Evolutionary conservation across 2,797 vertebrate genomes (phyloP).

Genomic region (Nothura maculosa): DNA sequence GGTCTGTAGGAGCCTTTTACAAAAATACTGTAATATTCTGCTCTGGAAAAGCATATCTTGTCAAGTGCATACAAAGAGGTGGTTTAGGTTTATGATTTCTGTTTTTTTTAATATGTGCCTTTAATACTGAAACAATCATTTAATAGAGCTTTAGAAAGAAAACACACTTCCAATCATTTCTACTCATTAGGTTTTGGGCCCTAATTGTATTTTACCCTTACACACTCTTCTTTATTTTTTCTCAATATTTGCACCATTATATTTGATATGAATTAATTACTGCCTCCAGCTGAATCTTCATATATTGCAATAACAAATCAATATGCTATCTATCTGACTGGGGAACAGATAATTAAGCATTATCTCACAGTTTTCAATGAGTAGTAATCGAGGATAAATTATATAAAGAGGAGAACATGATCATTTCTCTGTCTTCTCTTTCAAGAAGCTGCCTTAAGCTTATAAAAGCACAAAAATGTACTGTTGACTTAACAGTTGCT

Average conservation of each 20-base stretch:
- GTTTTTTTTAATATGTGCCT: not conserved
- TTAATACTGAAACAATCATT: not conserved
- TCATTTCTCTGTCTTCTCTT: not conserved
- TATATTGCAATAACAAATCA: not conserved
- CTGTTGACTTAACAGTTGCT: not conserved
- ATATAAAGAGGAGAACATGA: not conserved
- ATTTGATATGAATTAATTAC: not conserved
- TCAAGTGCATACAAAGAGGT: not conserved
- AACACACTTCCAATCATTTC: not conserved
- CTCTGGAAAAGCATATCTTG: not conserved
- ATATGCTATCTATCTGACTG: not conserved
- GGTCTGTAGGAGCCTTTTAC: not conserved
- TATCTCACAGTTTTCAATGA: not conserved
- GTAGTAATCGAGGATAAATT: not conserved
- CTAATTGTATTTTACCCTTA: not conserved
- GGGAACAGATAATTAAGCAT: not conserved
- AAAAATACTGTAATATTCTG: not conserved
- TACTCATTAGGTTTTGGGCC: not conserved
- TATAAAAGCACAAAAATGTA: not conserved
- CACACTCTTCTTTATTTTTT: not conserved
- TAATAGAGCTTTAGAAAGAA: not conserved
- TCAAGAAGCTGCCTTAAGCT: not conserved
- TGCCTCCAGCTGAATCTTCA: not conserved
- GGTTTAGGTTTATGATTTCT: not conserved
- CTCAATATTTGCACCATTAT: not conserved